Percentiles rank a stretch among this genome's conserved stretches.
phyloP scores from a whole-genome alignment of 2,113 vertebrate species.

The Poicephalus gulielmi region DNA sequence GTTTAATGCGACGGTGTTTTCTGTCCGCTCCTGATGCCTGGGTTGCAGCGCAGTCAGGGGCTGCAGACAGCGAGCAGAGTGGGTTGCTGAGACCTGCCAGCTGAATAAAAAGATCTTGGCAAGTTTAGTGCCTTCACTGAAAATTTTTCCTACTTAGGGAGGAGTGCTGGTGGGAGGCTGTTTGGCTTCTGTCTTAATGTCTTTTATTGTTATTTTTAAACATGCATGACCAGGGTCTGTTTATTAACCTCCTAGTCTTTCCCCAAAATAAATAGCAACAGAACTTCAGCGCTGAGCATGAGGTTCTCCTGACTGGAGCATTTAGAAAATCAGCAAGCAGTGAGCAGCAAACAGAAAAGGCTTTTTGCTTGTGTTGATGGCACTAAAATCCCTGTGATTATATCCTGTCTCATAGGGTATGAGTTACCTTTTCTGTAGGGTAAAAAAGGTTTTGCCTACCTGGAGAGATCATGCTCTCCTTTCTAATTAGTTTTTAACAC shows the following conservation, averaged over 20 bases:
- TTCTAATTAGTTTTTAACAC: not conserved
- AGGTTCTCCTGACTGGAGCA: not conserved
- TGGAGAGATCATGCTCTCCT: not conserved
- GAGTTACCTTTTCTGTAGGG: not conserved
- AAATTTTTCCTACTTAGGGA: slow-evolving; percentile 16
- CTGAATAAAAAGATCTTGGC: slow-evolving; percentile 22
- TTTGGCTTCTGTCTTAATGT: slow-evolving; percentile 17
- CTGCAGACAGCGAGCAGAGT: not conserved
- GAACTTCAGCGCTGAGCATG: not conserved
- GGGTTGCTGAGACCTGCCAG: slow-evolving; percentile 26
- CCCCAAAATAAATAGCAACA: not conserved
- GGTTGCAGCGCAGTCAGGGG: not conserved
- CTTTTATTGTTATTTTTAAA: slow-evolving; percentile 53
- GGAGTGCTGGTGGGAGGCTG: slow-evolving; percentile 19
- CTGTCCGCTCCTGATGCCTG: not conserved
- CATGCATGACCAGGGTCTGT: not conserved
- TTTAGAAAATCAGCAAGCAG: not conserved
- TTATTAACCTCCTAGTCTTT: not conserved
- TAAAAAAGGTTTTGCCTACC: not conserved
- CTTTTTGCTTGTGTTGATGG: not conserved
- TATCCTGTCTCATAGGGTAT: accelerated
- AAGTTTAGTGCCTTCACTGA: not conserved
- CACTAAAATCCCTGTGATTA: not conserved
- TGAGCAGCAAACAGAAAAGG: not conserved
- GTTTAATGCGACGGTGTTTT: not conserved